Evolutionary conservation across 2,888 invertebrate genomes (phyloP).

Genomic region (Scaptomyza reducta): DNA sequence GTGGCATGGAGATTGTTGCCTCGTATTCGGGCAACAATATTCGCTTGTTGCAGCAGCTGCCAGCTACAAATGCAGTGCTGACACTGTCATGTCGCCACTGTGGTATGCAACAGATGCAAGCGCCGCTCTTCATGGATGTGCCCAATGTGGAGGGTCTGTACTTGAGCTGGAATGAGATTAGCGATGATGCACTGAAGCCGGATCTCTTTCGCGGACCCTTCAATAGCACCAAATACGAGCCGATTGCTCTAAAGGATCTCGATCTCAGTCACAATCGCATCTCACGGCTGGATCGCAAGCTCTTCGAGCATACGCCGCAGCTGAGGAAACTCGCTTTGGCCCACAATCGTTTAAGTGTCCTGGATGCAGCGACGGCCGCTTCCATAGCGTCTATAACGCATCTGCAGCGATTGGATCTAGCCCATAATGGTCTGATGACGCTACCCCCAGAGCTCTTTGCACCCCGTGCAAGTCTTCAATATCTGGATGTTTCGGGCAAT

Average conservation of each 20-base stretch:
- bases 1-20: constrained; percentile 76
- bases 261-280: constrained; percentile 88
- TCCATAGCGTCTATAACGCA: constrained; percentile 86
- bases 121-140: constrained; percentile 82
- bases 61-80: constrained; percentile 80
- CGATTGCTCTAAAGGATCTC: constrained; percentile 86
- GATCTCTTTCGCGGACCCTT: constrained; percentile 89
- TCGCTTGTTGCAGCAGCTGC: constrained; percentile 80
- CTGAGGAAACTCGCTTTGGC: constrained; percentile 87
- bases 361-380: constrained; percentile 87
- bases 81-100: constrained; percentile 83
- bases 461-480: constrained; percentile 85
- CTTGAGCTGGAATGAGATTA: constrained; percentile 82
- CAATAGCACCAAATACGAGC: constrained; percentile 85
- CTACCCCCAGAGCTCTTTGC: constrained; percentile 86
- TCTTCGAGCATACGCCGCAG: constrained; percentile 88
- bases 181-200: constrained; percentile 86
- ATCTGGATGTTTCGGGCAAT: constrained; percentile 87
- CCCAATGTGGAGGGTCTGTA: constrained; percentile 82
- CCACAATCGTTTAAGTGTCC: constrained; percentile 87
- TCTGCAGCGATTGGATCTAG: constrained; percentile 86
- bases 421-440: constrained; percentile 86
- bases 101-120: constrained; percentile 78
- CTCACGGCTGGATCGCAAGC: constrained; percentile 86
- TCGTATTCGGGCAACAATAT: constrained; percentile 82